These are phyloP conservation scores for Lasioglossum figueresi DNA, from an alignment of 2,888 invertebrate genomes.

Conservation along the genomic window DNA sequence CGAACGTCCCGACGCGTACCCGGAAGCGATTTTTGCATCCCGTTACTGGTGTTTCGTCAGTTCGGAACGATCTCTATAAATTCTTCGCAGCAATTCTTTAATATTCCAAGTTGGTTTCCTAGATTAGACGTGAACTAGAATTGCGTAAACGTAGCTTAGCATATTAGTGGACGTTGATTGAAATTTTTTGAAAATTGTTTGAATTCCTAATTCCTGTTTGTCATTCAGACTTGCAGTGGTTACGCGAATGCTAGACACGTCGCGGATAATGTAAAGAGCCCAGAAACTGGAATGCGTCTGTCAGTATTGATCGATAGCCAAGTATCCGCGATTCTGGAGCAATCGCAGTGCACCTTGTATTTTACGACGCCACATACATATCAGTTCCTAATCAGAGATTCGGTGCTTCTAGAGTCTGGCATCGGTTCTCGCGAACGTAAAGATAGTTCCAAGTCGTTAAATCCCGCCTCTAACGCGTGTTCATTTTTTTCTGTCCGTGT, in stretches of 20 bases:
- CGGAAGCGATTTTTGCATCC: neutral
- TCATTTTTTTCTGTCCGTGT: neutral
- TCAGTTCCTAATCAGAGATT: constrained; percentile 4
- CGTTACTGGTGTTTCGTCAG: neutral
- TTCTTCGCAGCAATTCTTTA: neutral
- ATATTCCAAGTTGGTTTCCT: neutral
- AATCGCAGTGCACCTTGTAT: neutral
- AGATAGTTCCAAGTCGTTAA: neutral
- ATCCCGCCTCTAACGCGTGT: neutral
- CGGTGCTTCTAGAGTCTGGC: neutral
- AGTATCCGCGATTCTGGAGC: neutral
- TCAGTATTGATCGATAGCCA: constrained; percentile 4
- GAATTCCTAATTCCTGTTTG: neutral
- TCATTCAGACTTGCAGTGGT: neutral
- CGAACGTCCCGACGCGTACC: neutral
- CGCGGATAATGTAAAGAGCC: neutral
- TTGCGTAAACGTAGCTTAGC: neutral
- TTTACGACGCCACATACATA: neutral
- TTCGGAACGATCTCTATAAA: neutral
- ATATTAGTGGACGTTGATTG: neutral
- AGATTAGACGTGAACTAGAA: neutral
- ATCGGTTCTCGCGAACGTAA: neutral
- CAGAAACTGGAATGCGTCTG: neutral
- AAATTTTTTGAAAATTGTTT: too few species aligned
- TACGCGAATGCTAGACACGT: neutral